Evolutionary conservation across 2,797 vertebrate species (phyloP).

Genomic region (Muscicapa striata): DNA sequence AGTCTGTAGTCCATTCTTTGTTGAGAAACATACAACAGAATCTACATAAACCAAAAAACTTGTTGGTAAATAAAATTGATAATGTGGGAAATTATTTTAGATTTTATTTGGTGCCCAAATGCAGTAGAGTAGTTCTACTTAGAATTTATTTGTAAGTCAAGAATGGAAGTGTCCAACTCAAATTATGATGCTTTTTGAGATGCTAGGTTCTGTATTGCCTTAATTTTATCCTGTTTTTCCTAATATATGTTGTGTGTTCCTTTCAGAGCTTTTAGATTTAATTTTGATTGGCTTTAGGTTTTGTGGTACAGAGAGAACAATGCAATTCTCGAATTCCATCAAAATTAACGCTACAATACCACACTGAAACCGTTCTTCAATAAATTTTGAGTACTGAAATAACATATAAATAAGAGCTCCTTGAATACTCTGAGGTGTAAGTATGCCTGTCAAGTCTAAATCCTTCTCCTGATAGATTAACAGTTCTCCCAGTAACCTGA

Average conservation of each 20-base stretch:
- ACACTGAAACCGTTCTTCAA: background rate
- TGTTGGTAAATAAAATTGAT: background rate
- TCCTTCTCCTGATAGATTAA: constrained; percentile 49
- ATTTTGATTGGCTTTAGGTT: background rate
- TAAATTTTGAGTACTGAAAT: constrained; percentile 25
- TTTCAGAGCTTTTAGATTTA: background rate
- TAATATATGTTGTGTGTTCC: background rate
- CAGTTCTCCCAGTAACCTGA: background rate
- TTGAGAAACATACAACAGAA: background rate
- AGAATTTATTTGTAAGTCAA: background rate
- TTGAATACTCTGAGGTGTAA: constrained; percentile 35
- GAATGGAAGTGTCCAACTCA: background rate
- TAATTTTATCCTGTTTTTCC: background rate
- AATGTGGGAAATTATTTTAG: background rate
- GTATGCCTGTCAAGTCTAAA: constrained; percentile 42
- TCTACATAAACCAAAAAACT: background rate
- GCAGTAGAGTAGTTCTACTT: background rate
- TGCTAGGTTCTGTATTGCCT: background rate
- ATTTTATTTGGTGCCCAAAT: background rate
- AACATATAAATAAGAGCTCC: constrained; percentile 32
- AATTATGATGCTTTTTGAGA: background rate
- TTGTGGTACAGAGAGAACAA: background rate
- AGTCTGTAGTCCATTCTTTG: background rate
- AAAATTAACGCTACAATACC: background rate
- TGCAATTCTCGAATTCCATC: background rate